phyloP scores from a whole-genome alignment of 2,797 vertebrate genomes.

The Lophotriccus pileatus region DNA sequence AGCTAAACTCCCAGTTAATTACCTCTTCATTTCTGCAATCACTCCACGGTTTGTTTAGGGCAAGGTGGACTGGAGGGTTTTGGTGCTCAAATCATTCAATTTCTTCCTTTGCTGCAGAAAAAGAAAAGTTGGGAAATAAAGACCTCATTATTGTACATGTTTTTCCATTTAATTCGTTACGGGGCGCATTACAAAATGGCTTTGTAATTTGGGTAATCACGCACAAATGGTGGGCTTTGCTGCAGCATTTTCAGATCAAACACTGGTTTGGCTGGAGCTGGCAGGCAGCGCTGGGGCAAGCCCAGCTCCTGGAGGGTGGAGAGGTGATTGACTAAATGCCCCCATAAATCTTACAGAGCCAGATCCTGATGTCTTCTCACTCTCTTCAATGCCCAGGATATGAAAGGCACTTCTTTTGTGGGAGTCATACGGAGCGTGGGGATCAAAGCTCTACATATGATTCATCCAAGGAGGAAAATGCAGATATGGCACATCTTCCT shows the following conservation, averaged over 20 bases:
- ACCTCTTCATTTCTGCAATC: constrained; percentile 51
- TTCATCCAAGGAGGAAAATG: neutral
- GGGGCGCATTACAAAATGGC: constrained; percentile 52
- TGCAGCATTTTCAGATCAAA: constrained; percentile 31
- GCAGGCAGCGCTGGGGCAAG: constrained; percentile 11
- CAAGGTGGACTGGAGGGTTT: constrained; percentile 29
- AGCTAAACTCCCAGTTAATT: constrained; percentile 57
- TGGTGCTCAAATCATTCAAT: neutral
- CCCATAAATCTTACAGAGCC: neutral
- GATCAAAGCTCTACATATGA: rapidly evolving
- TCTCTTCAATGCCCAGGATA: neutral
- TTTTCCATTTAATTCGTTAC: constrained; percentile 50
- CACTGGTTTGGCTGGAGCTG: constrained; percentile 3
- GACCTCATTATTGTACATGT: constrained; percentile 29
- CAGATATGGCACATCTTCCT: neutral
- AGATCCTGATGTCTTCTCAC: neutral
- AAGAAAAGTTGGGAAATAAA: constrained; percentile 31
- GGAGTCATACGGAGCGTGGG: neutral
- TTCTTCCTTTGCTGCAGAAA: neutral
- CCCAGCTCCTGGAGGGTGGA: neutral
- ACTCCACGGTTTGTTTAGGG: constrained; percentile 30
- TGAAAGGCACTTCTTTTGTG: neutral
- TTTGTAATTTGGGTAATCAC: constrained; percentile 64
- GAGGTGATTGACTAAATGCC: constrained; percentile 38
- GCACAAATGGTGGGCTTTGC: constrained; percentile 50